Base-by-base conservation (phyloP, 2,797 vertebrate species). In the Rhabdomys pumilio region DNA sequence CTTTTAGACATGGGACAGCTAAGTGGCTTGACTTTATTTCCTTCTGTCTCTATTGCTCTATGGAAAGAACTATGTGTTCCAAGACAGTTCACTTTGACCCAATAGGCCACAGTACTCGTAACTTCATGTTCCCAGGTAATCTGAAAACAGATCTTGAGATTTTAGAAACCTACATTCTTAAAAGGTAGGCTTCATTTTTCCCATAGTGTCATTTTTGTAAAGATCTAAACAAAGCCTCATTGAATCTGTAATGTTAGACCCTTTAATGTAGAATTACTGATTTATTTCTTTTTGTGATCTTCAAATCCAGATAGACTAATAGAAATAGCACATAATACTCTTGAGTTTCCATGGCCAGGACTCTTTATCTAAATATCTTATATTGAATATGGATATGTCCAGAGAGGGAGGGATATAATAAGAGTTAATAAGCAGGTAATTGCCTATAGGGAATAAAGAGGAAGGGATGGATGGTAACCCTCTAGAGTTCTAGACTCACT, bases 351-450 rank as follows among this genome's bases (percentile, higher is more conserved):
- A 88, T 75, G 44, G 26, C n/a, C n/a, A 85, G 67, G 20, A 7
- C 3, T 88, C 14, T n/a, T 82, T 92, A 83, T 87, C 67, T 89
- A 75, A 93, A 87, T 38, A 22, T 31, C 73, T 96, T 81, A 22
- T 55, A 38, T 50, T 92, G 90, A 88, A 90, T 73, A 59, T 61
- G 34, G 91, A 6, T 84, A 63, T 41, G 10, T 55, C 24, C 38
- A 81, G 14, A 14, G 47, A 93, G 8, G 19, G 29, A 95, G 50
- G 31, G 73, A 0, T 57, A 79, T 47, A 44, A 22, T 63, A 93
- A 41, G 9, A 13, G 53, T 8, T 81, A 89, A 34, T n/a, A 93
- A 41, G 34, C 88, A 7, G 80, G 79, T 8, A 89, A 89, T 57
- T 90, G 2, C 55, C 38, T 44, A 59, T 91, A 85, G 5, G 53